Conservation (phyloP, 2,888 invertebrate genomes). For the Lasioglossum zephyrum region DNA sequence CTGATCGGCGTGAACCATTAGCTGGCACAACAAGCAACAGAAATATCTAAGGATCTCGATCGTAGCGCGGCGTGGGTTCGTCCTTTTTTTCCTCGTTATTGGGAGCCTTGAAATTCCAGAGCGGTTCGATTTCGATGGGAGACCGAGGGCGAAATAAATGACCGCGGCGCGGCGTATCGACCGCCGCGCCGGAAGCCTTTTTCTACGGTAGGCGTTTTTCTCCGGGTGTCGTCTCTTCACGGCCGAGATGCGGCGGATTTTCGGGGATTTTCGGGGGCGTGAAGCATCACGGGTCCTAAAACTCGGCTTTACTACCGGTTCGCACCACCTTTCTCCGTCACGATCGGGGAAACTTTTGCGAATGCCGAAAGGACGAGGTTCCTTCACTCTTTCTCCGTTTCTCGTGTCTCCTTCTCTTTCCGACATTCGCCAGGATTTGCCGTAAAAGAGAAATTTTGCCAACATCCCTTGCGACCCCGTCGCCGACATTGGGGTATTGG, state of each 20-base stretch:
- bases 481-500: constrained; percentile 64
- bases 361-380: constrained; percentile 3
- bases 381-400: background rate
- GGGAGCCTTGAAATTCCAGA: background rate
- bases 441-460: constrained; percentile 49
- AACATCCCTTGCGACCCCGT: constrained; percentile 28
- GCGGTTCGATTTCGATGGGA: background rate
- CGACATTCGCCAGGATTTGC: background rate
- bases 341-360: constrained; percentile 32
- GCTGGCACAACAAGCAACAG: background rate
- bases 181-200: constrained; percentile 38
- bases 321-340: background rate
- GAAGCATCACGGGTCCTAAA: constrained; percentile 8
- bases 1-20: background rate
- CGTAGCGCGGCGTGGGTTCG: background rate
- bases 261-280: constrained; percentile 39
- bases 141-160: constrained; percentile 7
- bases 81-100: background rate
- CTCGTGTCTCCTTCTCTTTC: background rate
- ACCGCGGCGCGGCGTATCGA: background rate
- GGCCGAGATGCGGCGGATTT: constrained; percentile 38
- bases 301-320: constrained; percentile 4
- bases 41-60: background rate
- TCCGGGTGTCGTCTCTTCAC: constrained; percentile 28
- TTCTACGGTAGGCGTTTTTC: constrained; percentile 42